Evolutionary conservation across 1,140 invertebrate genomes (phyloP).

Genomic region (Colletes gigas): DNA sequence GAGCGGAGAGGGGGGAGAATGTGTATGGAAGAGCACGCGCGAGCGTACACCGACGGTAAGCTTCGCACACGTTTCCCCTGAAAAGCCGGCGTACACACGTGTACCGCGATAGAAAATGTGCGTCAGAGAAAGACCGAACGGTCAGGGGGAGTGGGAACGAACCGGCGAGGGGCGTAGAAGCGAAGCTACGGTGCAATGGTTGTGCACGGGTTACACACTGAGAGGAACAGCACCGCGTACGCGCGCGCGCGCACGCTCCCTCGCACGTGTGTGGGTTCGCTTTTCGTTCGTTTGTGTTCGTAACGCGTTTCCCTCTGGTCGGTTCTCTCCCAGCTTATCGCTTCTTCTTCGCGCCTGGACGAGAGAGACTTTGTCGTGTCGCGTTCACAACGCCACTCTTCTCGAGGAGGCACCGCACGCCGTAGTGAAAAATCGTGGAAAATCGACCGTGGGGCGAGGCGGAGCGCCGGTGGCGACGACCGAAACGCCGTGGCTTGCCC

Average conservation of each 20-base stretch:
- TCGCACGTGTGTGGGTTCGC: background rate
- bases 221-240: background rate
- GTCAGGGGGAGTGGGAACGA: too few relatives aligned
- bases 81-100: conserved; percentile 30
- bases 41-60: background rate
- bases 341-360: conserved; percentile 25
- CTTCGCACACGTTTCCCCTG: background rate
- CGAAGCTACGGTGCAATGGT: background rate
- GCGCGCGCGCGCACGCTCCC: too few relatives aligned
- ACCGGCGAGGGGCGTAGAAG: too few relatives aligned
- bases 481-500: conserved; percentile 55
- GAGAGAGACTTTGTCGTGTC: conserved; percentile 31
- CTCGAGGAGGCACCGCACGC: conserved; percentile 24
- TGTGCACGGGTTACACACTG: background rate
- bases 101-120: conserved; percentile 16
- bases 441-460: conserved; percentile 61
- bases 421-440: conserved; percentile 65
- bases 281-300: background rate
- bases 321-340: conserved; percentile 14
- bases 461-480: conserved; percentile 61
- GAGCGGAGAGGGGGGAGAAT: background rate
- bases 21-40: background rate
- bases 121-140: conserved; percentile 21
- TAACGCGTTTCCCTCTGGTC: conserved; percentile 32
- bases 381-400: conserved; percentile 28